Conservation (phyloP, 1,140 invertebrate genomes). For the Neuroterus valhalla region DNA sequence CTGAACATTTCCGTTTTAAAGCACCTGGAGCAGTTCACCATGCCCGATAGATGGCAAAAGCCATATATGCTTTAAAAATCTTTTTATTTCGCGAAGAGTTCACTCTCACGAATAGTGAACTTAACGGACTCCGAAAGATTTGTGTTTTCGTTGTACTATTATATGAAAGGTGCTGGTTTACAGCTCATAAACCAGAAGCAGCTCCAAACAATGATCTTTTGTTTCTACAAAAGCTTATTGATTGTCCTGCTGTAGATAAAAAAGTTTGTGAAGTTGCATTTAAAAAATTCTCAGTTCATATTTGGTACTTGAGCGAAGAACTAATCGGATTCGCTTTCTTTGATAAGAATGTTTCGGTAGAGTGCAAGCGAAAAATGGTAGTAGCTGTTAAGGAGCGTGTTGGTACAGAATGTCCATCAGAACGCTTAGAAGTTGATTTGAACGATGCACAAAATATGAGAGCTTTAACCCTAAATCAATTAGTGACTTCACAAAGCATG, state of each 20-base stretch:
- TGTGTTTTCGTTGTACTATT: conserved; percentile 37
- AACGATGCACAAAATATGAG: not conserved
- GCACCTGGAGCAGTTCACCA: conserved; percentile 64
- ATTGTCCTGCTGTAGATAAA: conserved; percentile 16
- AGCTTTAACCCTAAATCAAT: not conserved
- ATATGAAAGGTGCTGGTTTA: conserved; percentile 37
- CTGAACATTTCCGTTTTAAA: conserved; percentile 58
- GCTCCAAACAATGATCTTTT: conserved; percentile 38
- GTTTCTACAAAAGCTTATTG: not conserved
- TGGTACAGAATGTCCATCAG: no score
- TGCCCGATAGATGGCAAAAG: conserved; percentile 61
- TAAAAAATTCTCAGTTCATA: not conserved
- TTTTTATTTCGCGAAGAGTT: conserved; percentile 32
- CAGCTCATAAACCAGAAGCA: not conserved
- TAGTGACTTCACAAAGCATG: not conserved
- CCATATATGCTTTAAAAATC: conserved; percentile 67
- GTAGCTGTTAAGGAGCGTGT: no score
- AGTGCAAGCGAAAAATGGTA: no score
- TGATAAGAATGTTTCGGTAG: no score
- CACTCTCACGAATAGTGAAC: not conserved
- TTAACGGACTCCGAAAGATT: conserved; percentile 7
- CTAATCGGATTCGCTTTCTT: no score
- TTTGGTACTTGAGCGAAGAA: no score
- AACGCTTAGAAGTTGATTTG: conserved; percentile 16
- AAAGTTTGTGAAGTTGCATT: not conserved